phyloP scores from a whole-genome alignment of 2,888 invertebrate genomes.

The Dugesia japonica region DNA sequence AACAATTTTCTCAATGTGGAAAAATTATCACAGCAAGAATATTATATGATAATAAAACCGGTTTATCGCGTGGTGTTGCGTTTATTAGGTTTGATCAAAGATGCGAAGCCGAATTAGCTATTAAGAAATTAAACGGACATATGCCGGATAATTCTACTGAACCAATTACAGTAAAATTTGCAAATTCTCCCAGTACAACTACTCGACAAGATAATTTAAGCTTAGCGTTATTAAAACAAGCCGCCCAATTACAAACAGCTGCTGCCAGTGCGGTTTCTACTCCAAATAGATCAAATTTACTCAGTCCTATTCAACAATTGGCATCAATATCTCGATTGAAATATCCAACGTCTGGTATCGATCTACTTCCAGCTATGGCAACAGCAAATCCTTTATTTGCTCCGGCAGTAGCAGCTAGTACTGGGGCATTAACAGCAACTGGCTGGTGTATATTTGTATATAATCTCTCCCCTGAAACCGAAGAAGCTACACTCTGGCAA shows the following conservation, averaged over 20 bases:
- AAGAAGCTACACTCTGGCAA: conserved; percentile 78
- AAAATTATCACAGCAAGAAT: conserved; percentile 49
- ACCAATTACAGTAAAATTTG: conserved; percentile 31
- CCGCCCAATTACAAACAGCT: conserved; percentile 35
- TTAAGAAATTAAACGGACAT: conserved; percentile 43
- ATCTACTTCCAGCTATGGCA: conserved; percentile 56
- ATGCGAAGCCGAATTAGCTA: conserved; percentile 71
- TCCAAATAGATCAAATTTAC: conserved; percentile 12
- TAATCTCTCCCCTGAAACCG: conserved; percentile 75
- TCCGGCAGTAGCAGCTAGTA: conserved; percentile 22
- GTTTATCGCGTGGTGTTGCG: conserved; percentile 72
- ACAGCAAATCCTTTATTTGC: conserved; percentile 46
- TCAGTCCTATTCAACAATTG: conserved; percentile 29
- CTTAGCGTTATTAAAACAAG: conserved; percentile 33
- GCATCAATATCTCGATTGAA: neutral
- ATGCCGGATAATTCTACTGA: conserved; percentile 21
- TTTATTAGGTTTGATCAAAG: conserved; percentile 81
- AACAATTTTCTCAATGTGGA: conserved; percentile 47
- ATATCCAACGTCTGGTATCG: conserved; percentile 28
- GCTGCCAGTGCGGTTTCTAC: conserved; percentile 2
- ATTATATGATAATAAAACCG: conserved; percentile 48
- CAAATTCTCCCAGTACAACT: conserved; percentile 29
- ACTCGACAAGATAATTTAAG: conserved; percentile 42
- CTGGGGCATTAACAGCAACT: conserved; percentile 47
- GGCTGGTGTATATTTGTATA: conserved; percentile 84